A percentile compares a stretch with the other conserved stretches of the same genome.
phyloP scores from a whole-genome alignment of 2,113 vertebrate species.

The Pomatorhinus ruficollis region DNA sequence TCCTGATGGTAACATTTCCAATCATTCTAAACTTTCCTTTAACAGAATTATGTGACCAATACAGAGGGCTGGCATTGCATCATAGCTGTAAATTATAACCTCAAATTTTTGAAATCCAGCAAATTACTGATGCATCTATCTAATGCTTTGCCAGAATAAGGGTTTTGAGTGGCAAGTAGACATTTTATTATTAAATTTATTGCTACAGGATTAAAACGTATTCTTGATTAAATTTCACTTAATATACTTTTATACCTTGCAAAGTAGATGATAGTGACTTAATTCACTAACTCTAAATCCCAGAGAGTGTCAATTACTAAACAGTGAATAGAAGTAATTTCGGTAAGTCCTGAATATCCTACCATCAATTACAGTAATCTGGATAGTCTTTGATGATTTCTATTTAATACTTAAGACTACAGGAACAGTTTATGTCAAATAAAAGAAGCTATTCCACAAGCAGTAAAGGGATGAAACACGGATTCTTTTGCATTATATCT shows the following conservation, averaged over 20 bases:
- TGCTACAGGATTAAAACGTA: not conserved
- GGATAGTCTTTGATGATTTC: not conserved
- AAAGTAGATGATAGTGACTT: slow-evolving; percentile 5
- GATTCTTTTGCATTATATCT: not conserved
- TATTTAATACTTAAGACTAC: not conserved
- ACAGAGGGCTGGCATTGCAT: not conserved
- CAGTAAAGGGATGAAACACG: fast-evolving
- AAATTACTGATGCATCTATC: not conserved
- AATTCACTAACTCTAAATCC: not conserved
- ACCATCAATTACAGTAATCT: not conserved
- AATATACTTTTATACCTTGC: not conserved
- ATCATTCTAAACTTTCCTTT: not conserved
- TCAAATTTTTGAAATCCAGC: not conserved
- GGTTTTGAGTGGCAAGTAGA: not conserved
- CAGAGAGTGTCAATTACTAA: not conserved
- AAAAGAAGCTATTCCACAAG: not conserved
- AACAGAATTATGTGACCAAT: not conserved
- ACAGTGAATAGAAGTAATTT: not conserved
- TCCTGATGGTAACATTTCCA: not conserved
- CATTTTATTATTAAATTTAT: not conserved
- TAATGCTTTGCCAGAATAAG: not conserved
- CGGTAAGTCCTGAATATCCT: not conserved
- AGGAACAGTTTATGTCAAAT: not conserved
- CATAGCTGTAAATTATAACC: not conserved
- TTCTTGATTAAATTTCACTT: not conserved